phyloP scores from a whole-genome alignment of 2,888 invertebrate genomes.

The Drosophila demipolita region DNA sequence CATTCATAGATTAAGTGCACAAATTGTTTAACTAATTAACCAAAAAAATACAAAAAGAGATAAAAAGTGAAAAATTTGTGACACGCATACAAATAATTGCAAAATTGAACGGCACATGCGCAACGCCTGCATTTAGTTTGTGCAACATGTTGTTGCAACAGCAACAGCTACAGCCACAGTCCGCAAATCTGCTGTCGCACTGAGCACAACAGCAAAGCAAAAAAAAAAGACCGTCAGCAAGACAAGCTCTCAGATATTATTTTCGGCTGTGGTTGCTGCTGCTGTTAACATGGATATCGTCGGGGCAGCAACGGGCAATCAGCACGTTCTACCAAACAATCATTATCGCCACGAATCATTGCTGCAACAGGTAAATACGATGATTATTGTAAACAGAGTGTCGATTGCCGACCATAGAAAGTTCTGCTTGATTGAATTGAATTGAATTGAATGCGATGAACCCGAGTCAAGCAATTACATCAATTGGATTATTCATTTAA shows the following conservation, averaged over 20 bases:
- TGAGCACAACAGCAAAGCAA: slow-evolving; percentile 32
- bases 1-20: slow-evolving; percentile 21
- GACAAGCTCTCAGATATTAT: slow-evolving; percentile 31
- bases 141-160: slow-evolving; percentile 69
- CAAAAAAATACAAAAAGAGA: background rate
- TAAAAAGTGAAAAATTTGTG: background rate
- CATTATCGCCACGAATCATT: slow-evolving; percentile 84
- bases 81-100: slow-evolving; percentile 25
- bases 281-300: slow-evolving; percentile 83
- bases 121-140: slow-evolving; percentile 49
- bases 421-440: slow-evolving; percentile 15
- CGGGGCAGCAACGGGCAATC: slow-evolving; percentile 81
- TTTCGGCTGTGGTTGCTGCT: slow-evolving; percentile 34
- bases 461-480: background rate
- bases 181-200: slow-evolving; percentile 34
- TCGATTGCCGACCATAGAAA: slow-evolving; percentile 31
- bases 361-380: slow-evolving; percentile 81
- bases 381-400: slow-evolving; percentile 43
- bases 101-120: slow-evolving; percentile 51
- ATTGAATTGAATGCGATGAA: slow-evolving; percentile 22
- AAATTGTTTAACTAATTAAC: slow-evolving; percentile 36
- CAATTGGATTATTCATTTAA: background rate
- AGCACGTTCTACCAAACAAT: slow-evolving; percentile 85
- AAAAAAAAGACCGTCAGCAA: slow-evolving; percentile 20
- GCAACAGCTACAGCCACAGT: slow-evolving; percentile 11